Conservation (phyloP, 1,140 invertebrate genomes). For the Campoletis sonorensis region DNA sequence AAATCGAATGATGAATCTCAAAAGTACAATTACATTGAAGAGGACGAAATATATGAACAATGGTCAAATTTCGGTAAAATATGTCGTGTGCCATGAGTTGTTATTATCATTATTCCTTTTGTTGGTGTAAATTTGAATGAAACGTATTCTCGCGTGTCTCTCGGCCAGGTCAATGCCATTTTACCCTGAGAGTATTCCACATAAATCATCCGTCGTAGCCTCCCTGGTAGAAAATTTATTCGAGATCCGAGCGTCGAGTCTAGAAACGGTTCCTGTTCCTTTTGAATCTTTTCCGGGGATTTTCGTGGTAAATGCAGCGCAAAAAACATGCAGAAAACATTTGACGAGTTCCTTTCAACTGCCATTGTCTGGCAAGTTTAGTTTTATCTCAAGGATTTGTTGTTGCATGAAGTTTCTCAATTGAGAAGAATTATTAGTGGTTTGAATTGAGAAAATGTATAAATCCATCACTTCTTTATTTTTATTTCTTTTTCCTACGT, state of each 20-base stretch:
- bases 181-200: conserved; percentile 3
- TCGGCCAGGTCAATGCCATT: background rate
- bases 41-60: too few species aligned
- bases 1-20: too few species aligned
- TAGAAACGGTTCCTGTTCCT: background rate
- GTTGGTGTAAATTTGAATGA: background rate
- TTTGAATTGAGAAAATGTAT: too few species aligned
- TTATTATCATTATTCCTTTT: background rate
- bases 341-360: background rate
- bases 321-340: background rate
- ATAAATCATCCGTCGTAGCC: conserved; percentile 8
- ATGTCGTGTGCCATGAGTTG: too few species aligned
- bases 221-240: conserved; percentile 6
- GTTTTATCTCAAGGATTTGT: background rate
- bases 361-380: background rate
- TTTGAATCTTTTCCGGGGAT: conserved; percentile 3
- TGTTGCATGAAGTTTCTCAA: too few species aligned
- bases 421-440: too few species aligned
- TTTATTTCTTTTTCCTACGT: background rate
- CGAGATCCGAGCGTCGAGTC: conserved; percentile 2
- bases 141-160: conserved; percentile 14
- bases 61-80: too few species aligned
- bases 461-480: too few species aligned
- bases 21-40: too few species aligned
- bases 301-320: background rate